Evolutionary conservation across 2,113 vertebrate species (phyloP), one percentile per base, ranked within the genome.

Genomic region (Gasterosteus aculeatus): DNA sequence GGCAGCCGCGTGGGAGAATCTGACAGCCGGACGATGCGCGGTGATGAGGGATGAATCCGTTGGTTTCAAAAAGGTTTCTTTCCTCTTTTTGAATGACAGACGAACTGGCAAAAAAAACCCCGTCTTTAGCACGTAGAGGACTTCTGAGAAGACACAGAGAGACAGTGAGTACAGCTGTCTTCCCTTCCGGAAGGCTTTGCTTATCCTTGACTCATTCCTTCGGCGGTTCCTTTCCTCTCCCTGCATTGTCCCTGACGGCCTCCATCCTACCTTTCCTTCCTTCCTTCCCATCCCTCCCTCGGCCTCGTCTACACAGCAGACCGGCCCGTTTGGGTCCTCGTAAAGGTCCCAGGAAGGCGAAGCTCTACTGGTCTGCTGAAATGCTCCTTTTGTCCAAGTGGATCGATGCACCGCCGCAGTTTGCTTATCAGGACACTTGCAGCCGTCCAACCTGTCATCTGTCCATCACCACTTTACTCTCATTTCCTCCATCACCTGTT

Each of bases 1-100:
- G 85, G 75, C 84, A 73, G 79, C 46, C 78, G 67, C 11, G 64
- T n/a, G 64, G 86, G 76, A 67, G 47, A 74, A 80, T 83, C 87
- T 86, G 89, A 91, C 89, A 86, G 81, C 83, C 26, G 74, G 68
- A 54, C 16, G 63, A 81, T 65, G 80, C 83, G 83, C 46, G 19
- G 71, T 1, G 68, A 29, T 77, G 77, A 87, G 22, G 69, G 90
- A 90, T 88, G 81, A 87, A 80, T 80, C 64, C 12, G 74, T 77
- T 59, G 44, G 29, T 78, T 70, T 78, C 47, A 22, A 73, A 80
- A 42, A 35, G 31, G 26, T 26, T 22, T 62, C 66, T 56, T 56
- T 8, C 26, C 22, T 57, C 39, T 42, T 38, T 38, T 57, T 14
- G 80, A 71, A 77, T 75, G 77, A 83, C 38, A 39, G 82, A 72